Base-by-base conservation (phyloP, 2,888 invertebrate genomes). In the Stenurella melanura region DNA sequence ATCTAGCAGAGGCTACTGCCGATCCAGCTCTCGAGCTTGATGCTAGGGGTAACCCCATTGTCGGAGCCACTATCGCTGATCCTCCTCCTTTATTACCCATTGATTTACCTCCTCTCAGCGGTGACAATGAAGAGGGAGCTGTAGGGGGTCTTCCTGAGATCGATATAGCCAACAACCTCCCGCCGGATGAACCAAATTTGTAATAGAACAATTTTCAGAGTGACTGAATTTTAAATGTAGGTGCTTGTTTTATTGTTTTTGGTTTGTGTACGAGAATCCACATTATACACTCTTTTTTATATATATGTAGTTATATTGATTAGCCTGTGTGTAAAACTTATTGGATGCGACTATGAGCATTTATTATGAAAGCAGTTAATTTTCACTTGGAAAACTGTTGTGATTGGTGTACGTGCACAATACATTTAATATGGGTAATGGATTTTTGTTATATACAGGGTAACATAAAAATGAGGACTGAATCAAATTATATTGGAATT, bases 1-100 rank as follows among this genome's bases (percentile, higher is more conserved):
- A 99, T 90, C 91, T 99, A 79, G 97, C 98, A 0, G 98, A 98
- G 86, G 98, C 97, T 0, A 96, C 97, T 0, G 97, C 97, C 0
- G 98, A 98, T 89, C 97, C 97, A 0, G 95, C 93, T 0, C 91
- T 95, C 19, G 92, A 92, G 84, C 90, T 93, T 81, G 93, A 93
- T 81, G 90, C 93, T n/a, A 92, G 93, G 68, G 92, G 92, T 11
- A 93, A 89, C 80, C 88, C 88, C 5, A 87, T 88, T 12, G 81
- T 83, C 7, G 82, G 84, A 12, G 84, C 84, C 9, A 83, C 83
- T 12, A 83, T 84, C 21, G 76, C 79, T 19, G 85, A 83, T 66
- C 78, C 81, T 81, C 78, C 85, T 80, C 71, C 88, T 84, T 58
- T 75, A n/a, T 80, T 79, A 78, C 77, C 78, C n/a, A 72, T 73